These are phyloP conservation scores for Chironomus riparius DNA, from an alignment of 2,888 invertebrate genomes.

Conservation along the genomic window DNA sequence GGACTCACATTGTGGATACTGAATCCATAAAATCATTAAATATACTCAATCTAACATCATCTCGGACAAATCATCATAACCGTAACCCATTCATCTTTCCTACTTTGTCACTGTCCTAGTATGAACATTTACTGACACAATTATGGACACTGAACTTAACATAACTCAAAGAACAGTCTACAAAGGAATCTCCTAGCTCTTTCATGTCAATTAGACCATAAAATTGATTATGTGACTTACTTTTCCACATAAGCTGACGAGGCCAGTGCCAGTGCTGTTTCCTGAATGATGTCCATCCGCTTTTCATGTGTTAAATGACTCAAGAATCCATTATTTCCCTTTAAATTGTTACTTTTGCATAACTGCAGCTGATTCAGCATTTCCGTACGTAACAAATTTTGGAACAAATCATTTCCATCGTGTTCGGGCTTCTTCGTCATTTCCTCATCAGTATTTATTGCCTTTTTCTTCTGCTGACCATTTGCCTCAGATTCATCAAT, in stretches of 20 bases:
- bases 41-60: no score
- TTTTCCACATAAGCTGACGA: constrained; percentile 18
- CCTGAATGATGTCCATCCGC: constrained; percentile 21
- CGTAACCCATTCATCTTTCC: no score
- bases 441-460: neutral
- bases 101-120: no score
- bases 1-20: no score
- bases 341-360: neutral
- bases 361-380: constrained; percentile 11
- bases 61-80: no score
- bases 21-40: no score
- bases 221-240: neutral
- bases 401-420: constrained; percentile 12
- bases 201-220: neutral
- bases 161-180: no score
- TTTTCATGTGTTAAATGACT: constrained; percentile 21
- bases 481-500: constrained; percentile 22
- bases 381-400: constrained; percentile 19
- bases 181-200: no score
- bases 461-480: neutral
- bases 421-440: neutral
- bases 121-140: no score
- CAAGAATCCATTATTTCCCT: neutral
- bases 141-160: no score
- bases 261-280: constrained; percentile 14